phyloP scores from a whole-genome alignment of 2,888 invertebrate species.

The Mimas tiliae region DNA sequence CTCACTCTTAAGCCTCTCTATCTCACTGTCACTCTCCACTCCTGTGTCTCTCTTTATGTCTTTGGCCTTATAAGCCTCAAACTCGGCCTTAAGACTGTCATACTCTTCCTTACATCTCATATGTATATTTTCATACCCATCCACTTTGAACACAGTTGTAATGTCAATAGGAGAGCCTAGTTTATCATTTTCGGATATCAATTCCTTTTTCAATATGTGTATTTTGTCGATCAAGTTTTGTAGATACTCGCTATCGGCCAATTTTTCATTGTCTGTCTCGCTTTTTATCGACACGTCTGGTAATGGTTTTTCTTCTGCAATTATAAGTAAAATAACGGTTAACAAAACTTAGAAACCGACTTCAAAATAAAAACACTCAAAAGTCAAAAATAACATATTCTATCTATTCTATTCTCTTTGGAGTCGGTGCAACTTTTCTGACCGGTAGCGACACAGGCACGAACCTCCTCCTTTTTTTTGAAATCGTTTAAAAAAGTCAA shows the following conservation, averaged over 20 bases:
- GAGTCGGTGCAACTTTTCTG: too few species aligned
- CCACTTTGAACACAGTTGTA: constrained; percentile 77
- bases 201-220: constrained; percentile 85
- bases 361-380: too few species aligned
- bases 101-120: constrained; percentile 87
- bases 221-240: constrained; percentile 87
- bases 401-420: too few species aligned
- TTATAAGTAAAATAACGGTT: background rate
- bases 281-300: constrained; percentile 59
- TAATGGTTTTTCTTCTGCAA: constrained; percentile 38
- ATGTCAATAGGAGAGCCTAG: constrained; percentile 86
- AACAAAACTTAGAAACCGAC: too few species aligned
- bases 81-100: constrained; percentile 86
- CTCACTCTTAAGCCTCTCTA: constrained; percentile 83
- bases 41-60: constrained; percentile 53
- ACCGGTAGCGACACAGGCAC: too few species aligned
- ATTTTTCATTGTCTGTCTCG: constrained; percentile 77
- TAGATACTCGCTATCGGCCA: constrained; percentile 79
- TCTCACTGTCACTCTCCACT: constrained; percentile 59
- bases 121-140: constrained; percentile 75
- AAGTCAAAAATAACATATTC: too few species aligned
- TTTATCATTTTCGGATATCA: constrained; percentile 85
- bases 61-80: constrained; percentile 86
- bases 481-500: too few species aligned
- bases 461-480: too few species aligned